phyloP scores from a whole-genome alignment of 2,888 invertebrate genomes.

The Euphydryas editha region DNA sequence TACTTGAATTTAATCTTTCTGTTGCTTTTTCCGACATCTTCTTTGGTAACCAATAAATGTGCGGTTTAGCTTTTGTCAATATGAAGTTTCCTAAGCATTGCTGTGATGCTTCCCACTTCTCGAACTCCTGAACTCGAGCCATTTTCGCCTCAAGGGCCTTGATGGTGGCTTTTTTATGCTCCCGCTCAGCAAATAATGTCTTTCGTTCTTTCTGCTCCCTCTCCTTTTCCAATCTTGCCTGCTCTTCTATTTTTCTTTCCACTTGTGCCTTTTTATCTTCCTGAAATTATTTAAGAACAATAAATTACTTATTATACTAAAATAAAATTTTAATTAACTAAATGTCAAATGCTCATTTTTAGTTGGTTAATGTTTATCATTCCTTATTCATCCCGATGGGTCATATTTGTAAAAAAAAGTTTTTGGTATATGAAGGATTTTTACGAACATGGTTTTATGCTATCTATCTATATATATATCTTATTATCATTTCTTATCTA shows the following conservation, averaged over 20 bases:
- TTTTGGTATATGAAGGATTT: too few relatives aligned
- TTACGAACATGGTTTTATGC: too few relatives aligned
- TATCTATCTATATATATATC: too few relatives aligned
- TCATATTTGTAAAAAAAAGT: too few relatives aligned
- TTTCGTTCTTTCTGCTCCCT: slow-evolving; percentile 91
- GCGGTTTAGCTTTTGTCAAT: slow-evolving; percentile 93
- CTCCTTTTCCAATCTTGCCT: slow-evolving; percentile 93
- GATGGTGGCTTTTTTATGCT: slow-evolving; percentile 94
- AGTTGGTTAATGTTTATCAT: too few relatives aligned
- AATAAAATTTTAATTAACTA: too few relatives aligned
- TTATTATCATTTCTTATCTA: too few relatives aligned
- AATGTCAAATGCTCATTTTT: too few relatives aligned
- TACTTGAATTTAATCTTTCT: slow-evolving; percentile 86
- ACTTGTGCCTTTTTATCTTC: slow-evolving; percentile 87
- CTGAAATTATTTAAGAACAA: slow-evolving; percentile 50
- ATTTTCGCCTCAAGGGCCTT: slow-evolving; percentile 95
- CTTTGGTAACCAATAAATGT: slow-evolving; percentile 94
- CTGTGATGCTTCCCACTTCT: slow-evolving; percentile 91
- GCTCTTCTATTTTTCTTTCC: slow-evolving; percentile 96
- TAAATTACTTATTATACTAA: too few relatives aligned
- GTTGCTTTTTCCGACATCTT: slow-evolving; percentile 88
- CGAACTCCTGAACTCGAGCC: slow-evolving; percentile 93
- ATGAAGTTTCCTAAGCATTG: slow-evolving; percentile 92
- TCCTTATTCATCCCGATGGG: too few relatives aligned
- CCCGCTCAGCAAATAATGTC: slow-evolving; percentile 92